Evolutionary conservation across 2,888 invertebrate species (phyloP).

Genomic region (Drosophila niveifrons): DNA sequence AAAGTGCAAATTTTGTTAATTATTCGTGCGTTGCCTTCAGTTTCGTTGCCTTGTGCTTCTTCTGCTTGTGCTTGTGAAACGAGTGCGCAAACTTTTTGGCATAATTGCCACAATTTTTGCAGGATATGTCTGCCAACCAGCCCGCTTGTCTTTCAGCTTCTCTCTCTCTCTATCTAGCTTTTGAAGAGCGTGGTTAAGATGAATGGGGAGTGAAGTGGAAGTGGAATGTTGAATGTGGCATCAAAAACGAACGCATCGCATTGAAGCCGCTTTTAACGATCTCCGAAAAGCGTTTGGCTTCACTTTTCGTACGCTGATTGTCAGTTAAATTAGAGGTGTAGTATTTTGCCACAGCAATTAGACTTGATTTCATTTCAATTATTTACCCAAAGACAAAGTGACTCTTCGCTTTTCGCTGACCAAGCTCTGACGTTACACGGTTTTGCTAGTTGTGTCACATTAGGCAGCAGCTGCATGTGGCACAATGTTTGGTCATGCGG

Average conservation of each 20-base stretch:
- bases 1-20: slow-evolving; percentile 83
- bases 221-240: slow-evolving; percentile 4
- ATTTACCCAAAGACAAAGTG: slow-evolving; percentile 32
- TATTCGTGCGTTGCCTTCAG: slow-evolving; percentile 74
- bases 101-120: slow-evolving; percentile 80
- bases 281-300: slow-evolving; percentile 25
- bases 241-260: slow-evolving; percentile 41
- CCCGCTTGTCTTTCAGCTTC: slow-evolving; percentile 11
- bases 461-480: slow-evolving; percentile 30
- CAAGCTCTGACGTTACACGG: slow-evolving; percentile 50
- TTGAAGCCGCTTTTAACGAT: slow-evolving; percentile 39
- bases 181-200: not conserved
- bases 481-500: slow-evolving; percentile 22
- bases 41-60: slow-evolving; percentile 25
- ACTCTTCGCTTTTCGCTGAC: slow-evolving; percentile 12
- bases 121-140: slow-evolving; percentile 47
- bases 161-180: slow-evolving; percentile 1
- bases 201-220: too few relatives aligned
- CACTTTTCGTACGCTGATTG: slow-evolving; percentile 28
- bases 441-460: slow-evolving; percentile 23
- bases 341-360: slow-evolving; percentile 56
- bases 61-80: slow-evolving; percentile 44
- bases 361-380: slow-evolving; percentile 56
- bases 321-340: slow-evolving; percentile 36
- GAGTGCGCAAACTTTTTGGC: slow-evolving; percentile 62